Conservation (phyloP, 2,888 invertebrate genomes). For the Xylophagus ater region DNA sequence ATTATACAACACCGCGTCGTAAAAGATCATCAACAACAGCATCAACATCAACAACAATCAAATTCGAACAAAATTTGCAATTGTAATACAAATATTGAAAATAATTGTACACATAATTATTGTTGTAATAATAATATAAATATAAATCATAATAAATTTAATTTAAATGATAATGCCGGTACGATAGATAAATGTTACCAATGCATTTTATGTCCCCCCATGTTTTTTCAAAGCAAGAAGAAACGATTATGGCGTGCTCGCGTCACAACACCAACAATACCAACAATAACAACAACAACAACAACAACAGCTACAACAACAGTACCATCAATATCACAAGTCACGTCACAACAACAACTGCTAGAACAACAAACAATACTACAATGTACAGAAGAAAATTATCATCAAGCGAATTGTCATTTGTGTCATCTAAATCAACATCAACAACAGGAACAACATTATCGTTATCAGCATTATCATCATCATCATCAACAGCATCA, state of each 20-base stretch:
- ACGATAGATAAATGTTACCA: slow-evolving; percentile 41
- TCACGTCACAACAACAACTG: no score
- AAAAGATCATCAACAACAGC: slow-evolving; percentile 12
- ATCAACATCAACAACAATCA: slow-evolving; percentile 5
- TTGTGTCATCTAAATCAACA: slow-evolving; percentile 20
- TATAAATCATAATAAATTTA: slow-evolving; percentile 19
- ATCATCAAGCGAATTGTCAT: not conserved
- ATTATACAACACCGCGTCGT: slow-evolving; percentile 13
- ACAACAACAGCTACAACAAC: slow-evolving; percentile 21
- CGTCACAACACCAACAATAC: slow-evolving; percentile 26
- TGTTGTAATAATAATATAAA: slow-evolving; percentile 1
- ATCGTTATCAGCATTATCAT: slow-evolving; percentile 22
- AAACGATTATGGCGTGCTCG: slow-evolving; percentile 39
- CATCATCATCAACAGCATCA: slow-evolving; percentile 6
- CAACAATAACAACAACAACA: slow-evolving; percentile 21
- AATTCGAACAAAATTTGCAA: slow-evolving; percentile 5
- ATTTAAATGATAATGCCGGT: slow-evolving; percentile 37
- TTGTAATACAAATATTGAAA: slow-evolving; percentile 4
- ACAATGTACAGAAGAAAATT: no score
- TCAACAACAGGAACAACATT: slow-evolving; percentile 24
- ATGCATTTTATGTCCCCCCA: slow-evolving; percentile 40
- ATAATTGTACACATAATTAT: slow-evolving; percentile 8
- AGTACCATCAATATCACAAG: slow-evolving; percentile 23
- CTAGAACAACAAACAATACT: no score
- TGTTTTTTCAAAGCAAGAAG: slow-evolving; percentile 35